A percentile compares a stretch with the other conserved stretches of the same genome.
phyloP scores from a whole-genome alignment of 2,797 vertebrate genomes.

The Acanthornis magna region DNA sequence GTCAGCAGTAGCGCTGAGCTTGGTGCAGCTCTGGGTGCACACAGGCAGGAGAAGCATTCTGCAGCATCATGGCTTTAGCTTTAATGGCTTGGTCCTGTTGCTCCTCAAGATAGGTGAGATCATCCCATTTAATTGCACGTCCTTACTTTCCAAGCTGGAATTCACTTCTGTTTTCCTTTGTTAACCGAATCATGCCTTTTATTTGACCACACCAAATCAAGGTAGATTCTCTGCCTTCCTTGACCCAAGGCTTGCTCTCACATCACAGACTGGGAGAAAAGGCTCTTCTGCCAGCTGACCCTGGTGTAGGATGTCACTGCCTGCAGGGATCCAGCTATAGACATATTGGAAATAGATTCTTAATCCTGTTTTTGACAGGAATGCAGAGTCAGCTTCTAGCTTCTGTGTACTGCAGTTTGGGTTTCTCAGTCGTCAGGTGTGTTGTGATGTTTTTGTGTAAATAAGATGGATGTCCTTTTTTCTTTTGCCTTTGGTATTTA shows the following conservation, averaged over 20 bases:
- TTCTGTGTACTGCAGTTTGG: neutral
- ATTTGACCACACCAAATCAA: neutral
- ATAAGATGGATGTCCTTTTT: neutral
- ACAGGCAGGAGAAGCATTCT: neutral
- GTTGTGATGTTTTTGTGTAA: neutral
- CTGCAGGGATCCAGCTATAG: neutral
- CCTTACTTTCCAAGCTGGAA: neutral
- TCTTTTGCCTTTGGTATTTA: neutral
- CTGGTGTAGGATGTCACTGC: neutral
- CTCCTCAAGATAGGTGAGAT: neutral
- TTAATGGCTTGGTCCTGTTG: neutral
- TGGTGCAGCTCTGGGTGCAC: neutral
- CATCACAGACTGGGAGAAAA: neutral
- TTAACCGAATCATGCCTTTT: neutral
- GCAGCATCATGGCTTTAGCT: neutral
- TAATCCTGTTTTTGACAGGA: neutral
- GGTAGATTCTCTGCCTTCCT: neutral
- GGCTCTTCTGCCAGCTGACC: neutral
- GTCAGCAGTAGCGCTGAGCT: neutral
- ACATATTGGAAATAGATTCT: neutral
- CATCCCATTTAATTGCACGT: neutral
- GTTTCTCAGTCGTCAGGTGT: neutral
- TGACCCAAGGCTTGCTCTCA: fast-evolving
- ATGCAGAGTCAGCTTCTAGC: neutral
- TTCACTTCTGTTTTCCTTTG: neutral